Conservation (phyloP, 2,888 invertebrate species). For the Drosophila fungiperda region DNA sequence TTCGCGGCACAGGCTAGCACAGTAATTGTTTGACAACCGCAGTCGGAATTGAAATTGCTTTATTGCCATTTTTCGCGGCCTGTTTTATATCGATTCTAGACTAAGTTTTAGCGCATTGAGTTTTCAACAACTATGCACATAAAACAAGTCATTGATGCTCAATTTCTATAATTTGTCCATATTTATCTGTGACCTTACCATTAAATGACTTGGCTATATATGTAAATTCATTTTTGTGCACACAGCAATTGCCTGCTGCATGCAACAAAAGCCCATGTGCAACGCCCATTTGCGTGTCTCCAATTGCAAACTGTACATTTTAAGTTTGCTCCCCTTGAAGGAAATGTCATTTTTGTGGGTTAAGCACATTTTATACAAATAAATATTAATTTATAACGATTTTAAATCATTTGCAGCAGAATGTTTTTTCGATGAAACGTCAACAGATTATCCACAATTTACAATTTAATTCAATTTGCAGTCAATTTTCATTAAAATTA, state of each 20-base stretch:
- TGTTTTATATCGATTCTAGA: conserved; percentile 50
- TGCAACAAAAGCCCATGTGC: conserved; percentile 14
- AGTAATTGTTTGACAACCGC: conserved; percentile 75
- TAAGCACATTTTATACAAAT: not conserved
- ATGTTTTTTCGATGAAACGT: not conserved
- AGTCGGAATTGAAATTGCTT: conserved; percentile 73
- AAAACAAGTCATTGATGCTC: conserved; percentile 29
- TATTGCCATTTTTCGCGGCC: conserved; percentile 50
- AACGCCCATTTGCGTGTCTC: conserved; percentile 57
- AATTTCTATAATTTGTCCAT: conserved; percentile 55
- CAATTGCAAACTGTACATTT: conserved; percentile 23
- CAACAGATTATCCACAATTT: not conserved
- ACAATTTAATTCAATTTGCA: not conserved
- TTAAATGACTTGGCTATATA: conserved; percentile 11
- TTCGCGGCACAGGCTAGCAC: conserved; percentile 41
- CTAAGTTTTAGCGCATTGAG: not conserved
- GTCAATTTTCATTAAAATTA: too few species aligned
- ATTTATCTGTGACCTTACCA: conserved; percentile 14
- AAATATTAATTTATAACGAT: too few species aligned
- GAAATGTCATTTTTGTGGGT: conserved; percentile 2
- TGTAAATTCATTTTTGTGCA: not conserved
- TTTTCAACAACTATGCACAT: conserved; percentile 15
- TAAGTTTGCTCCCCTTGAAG: not conserved
- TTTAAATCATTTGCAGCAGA: not conserved
- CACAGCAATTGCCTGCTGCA: conserved; percentile 9